Base-by-base conservation (phyloP, 2,888 invertebrate species). In the Xylocampa areola region DNA sequence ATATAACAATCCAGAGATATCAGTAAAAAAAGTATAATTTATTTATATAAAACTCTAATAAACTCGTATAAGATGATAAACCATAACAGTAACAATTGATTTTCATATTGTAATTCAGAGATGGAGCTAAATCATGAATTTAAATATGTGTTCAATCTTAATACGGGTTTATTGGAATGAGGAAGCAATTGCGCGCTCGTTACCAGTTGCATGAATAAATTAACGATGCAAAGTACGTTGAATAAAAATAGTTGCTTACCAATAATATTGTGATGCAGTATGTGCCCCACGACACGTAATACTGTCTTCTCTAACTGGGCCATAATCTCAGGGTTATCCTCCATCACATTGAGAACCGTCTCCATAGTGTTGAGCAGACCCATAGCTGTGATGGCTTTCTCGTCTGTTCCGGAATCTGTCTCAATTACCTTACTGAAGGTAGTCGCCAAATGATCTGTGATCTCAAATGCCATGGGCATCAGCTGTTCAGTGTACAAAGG, bases 381-480 rank as follows among this genome's bases (percentile, higher is more conserved):
- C 97, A 99, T 98, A 0, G 99, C 98, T 1, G 98, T 98, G 50
- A 99, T 98, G 5, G 99, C 98, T 84, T 98, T 98, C 86, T 99
- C 99, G 79, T 99, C 99, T 0, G 97, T 97, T 2, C 97, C 97
- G 73, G 97, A 97, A 77, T 97, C 97, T 0, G 97, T 97, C 84
- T 97, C 97, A 4, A 98, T 89, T 6, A 93, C 95, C 69, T 94
- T 94, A 55, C 96, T 97, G 82, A 98, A 97, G 2, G 97, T 98
- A 0, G 96, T 95, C 4, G 97, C 97, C 85, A 99, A 95, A 89
- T 99, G 98, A 76, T 97, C 97, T 68, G 98, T 98, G 82, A 99
- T 98, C 85, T 99, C 98, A 33, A 97, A 97, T 7, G 99, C 98
- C 82, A 99, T 97, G 0, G 98, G 98, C 82, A 97, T 95, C 61